Conservation (phyloP, 2,888 invertebrate genomes). For the Lacanobia oleracea region DNA sequence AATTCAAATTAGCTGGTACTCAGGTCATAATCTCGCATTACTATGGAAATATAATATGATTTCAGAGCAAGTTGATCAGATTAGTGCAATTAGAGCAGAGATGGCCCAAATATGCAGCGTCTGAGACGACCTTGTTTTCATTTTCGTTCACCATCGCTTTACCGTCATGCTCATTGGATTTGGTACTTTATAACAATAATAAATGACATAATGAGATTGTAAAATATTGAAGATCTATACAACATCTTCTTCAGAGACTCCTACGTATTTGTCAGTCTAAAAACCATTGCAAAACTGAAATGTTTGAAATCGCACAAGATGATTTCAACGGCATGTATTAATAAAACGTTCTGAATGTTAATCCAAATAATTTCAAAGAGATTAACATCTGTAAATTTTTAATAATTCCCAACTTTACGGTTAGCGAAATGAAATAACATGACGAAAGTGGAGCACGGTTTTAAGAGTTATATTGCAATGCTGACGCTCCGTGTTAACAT, state of each 20-base stretch:
- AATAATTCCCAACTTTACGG: constrained; percentile 66
- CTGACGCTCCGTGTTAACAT: constrained; percentile 62
- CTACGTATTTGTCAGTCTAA: constrained; percentile 2
- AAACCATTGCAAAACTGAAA: constrained; percentile 1
- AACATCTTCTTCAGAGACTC: not conserved
- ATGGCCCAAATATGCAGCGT: constrained; percentile 83
- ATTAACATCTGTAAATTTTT: constrained; percentile 66
- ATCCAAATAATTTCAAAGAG: constrained; percentile 68
- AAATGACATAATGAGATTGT: constrained; percentile 75
- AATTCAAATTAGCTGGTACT: constrained; percentile 42
- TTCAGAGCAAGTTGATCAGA: constrained; percentile 60
- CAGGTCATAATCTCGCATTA: constrained; percentile 18
- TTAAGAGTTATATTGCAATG: constrained; percentile 66
- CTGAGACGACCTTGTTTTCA: constrained; percentile 89
- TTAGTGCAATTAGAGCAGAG: constrained; percentile 71
- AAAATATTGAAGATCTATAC: not conserved
- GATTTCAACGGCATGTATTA: constrained; percentile 31
- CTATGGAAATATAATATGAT: constrained; percentile 40
- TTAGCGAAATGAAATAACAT: constrained; percentile 64
- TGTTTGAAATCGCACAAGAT: constrained; percentile 19
- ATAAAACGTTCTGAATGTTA: constrained; percentile 59
- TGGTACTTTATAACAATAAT: constrained; percentile 55
- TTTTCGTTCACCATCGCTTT: constrained; percentile 81
- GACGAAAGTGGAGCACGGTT: constrained; percentile 69
- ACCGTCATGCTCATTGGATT: constrained; percentile 71